Conservation (phyloP, 2,888 invertebrate genomes). For the Catocala fraxini region DNA sequence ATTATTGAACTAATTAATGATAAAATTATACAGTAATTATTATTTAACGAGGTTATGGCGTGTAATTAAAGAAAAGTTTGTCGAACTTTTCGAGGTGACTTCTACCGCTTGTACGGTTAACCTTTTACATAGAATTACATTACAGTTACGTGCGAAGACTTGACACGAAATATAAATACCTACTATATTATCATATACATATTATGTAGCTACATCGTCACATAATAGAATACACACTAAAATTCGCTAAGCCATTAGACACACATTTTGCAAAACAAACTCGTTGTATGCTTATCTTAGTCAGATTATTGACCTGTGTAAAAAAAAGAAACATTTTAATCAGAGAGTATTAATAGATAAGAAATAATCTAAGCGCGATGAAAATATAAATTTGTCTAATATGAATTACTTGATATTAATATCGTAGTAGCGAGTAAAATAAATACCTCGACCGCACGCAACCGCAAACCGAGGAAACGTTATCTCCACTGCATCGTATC, state of each 20-base stretch:
- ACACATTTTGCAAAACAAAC: constrained; percentile 1
- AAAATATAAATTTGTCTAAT: neutral
- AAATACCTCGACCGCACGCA: constrained; percentile 61
- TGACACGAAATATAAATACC: neutral
- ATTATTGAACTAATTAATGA: neutral
- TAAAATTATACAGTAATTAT: constrained; percentile 6
- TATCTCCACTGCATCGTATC: constrained; percentile 74
- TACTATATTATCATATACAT: no score
- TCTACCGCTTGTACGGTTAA: constrained; percentile 2
- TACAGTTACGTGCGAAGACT: neutral
- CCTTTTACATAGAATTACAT: constrained; percentile 9
- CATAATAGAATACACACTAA: neutral
- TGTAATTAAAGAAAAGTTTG: constrained; percentile 14
- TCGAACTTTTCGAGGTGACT: constrained; percentile 15
- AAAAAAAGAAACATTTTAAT: neutral
- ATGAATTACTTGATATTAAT: constrained; percentile 9
- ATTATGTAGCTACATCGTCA: neutral
- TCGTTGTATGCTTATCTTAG: constrained; percentile 1
- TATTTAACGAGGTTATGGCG: constrained; percentile 8
- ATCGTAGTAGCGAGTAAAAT: constrained; percentile 58
- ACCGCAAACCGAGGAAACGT: constrained; percentile 76
- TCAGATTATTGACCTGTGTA: neutral
- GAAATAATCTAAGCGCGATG: neutral
- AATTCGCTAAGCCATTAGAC: neutral
- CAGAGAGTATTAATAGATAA: neutral